Evolutionary conservation across 2,888 invertebrate genomes (phyloP).

Genomic region (Lasioglossum lativentre): DNA sequence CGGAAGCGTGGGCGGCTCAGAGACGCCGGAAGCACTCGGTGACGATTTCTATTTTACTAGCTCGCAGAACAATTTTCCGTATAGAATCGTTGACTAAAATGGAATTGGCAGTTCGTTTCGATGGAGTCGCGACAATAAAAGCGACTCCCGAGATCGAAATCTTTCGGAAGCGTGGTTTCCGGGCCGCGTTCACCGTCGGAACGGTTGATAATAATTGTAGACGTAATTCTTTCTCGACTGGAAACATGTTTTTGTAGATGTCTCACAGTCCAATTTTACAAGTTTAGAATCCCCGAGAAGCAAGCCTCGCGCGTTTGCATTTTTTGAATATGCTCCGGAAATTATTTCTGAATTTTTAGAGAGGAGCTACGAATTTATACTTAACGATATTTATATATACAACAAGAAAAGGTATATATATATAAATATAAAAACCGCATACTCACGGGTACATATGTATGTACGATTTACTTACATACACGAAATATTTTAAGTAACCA

Average conservation of each 20-base stretch:
- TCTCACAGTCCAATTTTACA: conserved; percentile 26
- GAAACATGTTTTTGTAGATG: background rate
- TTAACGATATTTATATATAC: conserved; percentile 56
- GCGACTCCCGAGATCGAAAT: conserved; percentile 12
- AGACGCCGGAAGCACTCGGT: background rate
- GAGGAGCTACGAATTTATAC: conserved; percentile 66
- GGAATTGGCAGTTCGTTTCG: conserved; percentile 33
- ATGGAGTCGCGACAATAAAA: background rate
- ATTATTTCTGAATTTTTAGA: conserved; percentile 37
- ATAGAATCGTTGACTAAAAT: conserved; percentile 16
- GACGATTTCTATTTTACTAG: conserved; percentile 28
- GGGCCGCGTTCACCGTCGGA: background rate
- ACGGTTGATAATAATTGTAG: conserved; percentile 30
- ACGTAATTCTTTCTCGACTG: conserved; percentile 27
- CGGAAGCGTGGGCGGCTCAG: conserved; percentile 13
- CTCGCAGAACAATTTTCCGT: conserved; percentile 9
- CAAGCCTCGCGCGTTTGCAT: conserved; percentile 47
- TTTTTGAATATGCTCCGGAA: conserved; percentile 44
- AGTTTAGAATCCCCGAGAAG: conserved; percentile 25
- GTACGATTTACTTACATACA: conserved; percentile 67
- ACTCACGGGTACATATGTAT: conserved; percentile 65
- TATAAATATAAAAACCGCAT: conserved; percentile 66
- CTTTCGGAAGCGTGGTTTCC: background rate
- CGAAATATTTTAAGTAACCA: conserved; percentile 78
- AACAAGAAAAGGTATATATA: conserved; percentile 48